Base-by-base conservation (phyloP, 1,140 invertebrate genomes). In the Drosophila sp. region DNA sequence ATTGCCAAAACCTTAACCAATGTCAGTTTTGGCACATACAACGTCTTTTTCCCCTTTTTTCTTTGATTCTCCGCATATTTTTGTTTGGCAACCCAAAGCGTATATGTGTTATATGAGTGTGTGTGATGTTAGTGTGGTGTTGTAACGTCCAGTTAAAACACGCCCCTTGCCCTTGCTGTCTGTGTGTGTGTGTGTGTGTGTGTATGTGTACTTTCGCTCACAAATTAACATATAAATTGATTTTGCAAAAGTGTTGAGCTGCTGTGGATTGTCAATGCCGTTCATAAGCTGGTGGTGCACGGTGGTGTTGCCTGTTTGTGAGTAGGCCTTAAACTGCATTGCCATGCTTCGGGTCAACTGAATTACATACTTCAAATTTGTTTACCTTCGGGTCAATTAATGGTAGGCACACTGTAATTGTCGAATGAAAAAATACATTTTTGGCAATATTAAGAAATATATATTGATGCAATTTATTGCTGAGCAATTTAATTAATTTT, bases 201-300 rank as follows among this genome's bases (percentile, higher is more conserved):
- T n/a, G n/a, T 80, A 77, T 62, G 80, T 89, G 14, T 83, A 59
- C 65, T 83, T 89, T 32, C 80, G 63, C 72, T 77, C 69, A 80
- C 80, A 77, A 89, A 89, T 89, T 89, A 89, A 89, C 83, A 89
- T 89, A 89, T 89, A 89, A 89, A 89, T 89, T 89, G 83, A 89
- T 89, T 89, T 89, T 89, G 65, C 40, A 63, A 66, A 82, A 83
- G 79, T 80, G 79, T 83, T 83, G 62, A 66, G 66, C 66, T 65
- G 71, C 69, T 73, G 54, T 80, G 73, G 56, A 80, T 76, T 87
- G 75, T 72, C 75, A 78, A 65, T 56, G 51, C 43, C 13, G 13
- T 2, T 25, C 16, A 11, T 9, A 14, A 16, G 34, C 14, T n/a
- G 11, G 25, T 18, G 11, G 38, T 4, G n/a, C 9, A n/a, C 13